Evolutionary conservation across 2,797 vertebrate species (phyloP).

Genomic region (Phoeniculus purpureus): DNA sequence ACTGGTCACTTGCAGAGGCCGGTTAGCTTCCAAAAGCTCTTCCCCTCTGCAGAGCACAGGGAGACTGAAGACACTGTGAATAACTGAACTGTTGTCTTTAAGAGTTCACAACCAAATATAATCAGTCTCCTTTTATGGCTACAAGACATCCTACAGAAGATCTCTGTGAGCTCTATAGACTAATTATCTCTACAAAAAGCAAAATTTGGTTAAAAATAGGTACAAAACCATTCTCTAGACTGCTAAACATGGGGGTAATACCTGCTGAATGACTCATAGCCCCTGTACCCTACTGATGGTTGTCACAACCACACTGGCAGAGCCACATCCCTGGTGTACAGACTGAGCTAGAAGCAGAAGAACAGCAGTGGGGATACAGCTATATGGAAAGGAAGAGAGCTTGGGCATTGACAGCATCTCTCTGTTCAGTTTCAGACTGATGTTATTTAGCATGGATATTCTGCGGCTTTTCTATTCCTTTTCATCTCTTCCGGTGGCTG

Average conservation of each 20-base stretch:
- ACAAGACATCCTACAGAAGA: neutral
- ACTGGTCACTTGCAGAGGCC: neutral
- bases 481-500: neutral
- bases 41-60: neutral
- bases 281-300: neutral
- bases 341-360: neutral
- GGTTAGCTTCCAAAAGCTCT: neutral
- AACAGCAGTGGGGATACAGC: neutral
- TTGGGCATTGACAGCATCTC: neutral
- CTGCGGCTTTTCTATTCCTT: neutral
- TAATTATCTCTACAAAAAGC: neutral
- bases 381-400: neutral
- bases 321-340: neutral
- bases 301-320: accelerated
- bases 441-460: neutral
- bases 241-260: neutral
- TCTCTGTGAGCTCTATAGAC: neutral
- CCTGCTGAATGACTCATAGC: neutral
- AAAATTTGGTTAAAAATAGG: neutral
- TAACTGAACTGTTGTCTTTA: neutral
- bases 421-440: neutral
- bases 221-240: neutral
- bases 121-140: neutral
- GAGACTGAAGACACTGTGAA: neutral
- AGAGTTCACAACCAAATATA: neutral